Evolutionary conservation across 2,113 vertebrate genomes (phyloP).

Genomic region (Mixornis gularis): DNA sequence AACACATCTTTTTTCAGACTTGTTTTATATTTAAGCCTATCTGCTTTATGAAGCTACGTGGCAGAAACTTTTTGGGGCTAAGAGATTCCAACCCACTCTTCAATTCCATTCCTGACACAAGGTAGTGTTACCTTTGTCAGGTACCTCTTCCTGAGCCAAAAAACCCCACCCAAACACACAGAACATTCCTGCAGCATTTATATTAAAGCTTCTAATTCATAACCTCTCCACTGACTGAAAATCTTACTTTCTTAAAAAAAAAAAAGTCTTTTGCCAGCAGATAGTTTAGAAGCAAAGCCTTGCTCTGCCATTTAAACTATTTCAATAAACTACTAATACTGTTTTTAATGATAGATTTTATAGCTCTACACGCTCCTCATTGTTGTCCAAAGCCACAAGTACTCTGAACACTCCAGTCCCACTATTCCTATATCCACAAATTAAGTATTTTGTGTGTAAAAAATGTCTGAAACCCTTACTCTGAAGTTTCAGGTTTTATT

Average conservation of each 20-base stretch:
- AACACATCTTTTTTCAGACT: not conserved
- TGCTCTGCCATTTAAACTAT: not conserved
- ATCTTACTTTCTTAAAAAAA: not conserved
- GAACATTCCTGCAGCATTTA: not conserved
- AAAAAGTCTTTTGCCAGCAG: not conserved
- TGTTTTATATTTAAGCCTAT: not conserved
- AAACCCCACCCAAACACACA: fast-evolving
- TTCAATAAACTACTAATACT: fast-evolving
- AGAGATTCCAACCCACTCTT: not conserved
- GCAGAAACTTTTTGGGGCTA: not conserved
- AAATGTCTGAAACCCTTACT: not conserved
- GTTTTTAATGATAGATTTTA: not conserved
- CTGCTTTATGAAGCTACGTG: not conserved
- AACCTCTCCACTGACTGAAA: not conserved
- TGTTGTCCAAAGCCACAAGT: not conserved
- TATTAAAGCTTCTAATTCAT: not conserved
- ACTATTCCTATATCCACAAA: not conserved
- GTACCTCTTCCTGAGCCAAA: not conserved
- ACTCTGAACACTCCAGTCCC: not conserved
- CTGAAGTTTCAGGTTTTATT: not conserved
- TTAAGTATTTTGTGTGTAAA: not conserved
- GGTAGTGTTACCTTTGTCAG: not conserved
- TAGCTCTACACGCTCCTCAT: not conserved
- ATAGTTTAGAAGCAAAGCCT: not conserved
- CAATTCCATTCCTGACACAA: not conserved